Evolutionary conservation across 1,140 invertebrate genomes (phyloP).

Genomic region (Heliconius eleuchia): DNA sequence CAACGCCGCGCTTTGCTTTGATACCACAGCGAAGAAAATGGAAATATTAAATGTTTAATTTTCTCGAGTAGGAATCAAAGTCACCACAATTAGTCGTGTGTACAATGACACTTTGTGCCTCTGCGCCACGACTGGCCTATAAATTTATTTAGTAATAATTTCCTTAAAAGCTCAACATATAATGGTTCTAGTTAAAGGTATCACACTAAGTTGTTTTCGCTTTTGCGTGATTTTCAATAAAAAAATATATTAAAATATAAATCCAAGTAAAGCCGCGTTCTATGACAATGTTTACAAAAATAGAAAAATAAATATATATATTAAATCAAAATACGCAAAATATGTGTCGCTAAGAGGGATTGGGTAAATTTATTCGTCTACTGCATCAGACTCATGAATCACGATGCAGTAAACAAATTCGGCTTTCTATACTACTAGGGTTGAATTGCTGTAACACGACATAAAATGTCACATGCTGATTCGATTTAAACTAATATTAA

Average conservation of each 20-base stretch:
- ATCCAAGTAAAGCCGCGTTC: neutral
- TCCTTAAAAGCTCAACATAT: neutral
- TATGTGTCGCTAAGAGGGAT: constrained; percentile 45
- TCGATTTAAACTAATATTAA: constrained; percentile 36
- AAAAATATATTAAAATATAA: neutral
- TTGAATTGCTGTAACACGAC: constrained; percentile 50
- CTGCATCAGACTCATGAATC: constrained; percentile 76
- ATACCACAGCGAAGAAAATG: no score
- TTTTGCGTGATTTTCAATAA: neutral
- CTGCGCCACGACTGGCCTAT: no score
- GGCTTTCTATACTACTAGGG: constrained; percentile 46
- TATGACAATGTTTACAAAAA: neutral
- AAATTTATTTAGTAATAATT: neutral
- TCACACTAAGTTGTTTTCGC: no score
- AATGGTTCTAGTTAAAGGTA: neutral
- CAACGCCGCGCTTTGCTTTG: no score
- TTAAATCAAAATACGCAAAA: constrained; percentile 21
- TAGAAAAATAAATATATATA: constrained; percentile 21
- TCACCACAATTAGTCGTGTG: no score
- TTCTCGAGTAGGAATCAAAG: no score
- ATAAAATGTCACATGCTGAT: constrained; percentile 41
- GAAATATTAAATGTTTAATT: no score
- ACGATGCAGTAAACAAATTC: constrained; percentile 72
- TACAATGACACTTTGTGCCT: no score
- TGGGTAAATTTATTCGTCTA: constrained; percentile 69